Conservation (phyloP, 2,888 invertebrate genomes). For the Unio pictorum region DNA sequence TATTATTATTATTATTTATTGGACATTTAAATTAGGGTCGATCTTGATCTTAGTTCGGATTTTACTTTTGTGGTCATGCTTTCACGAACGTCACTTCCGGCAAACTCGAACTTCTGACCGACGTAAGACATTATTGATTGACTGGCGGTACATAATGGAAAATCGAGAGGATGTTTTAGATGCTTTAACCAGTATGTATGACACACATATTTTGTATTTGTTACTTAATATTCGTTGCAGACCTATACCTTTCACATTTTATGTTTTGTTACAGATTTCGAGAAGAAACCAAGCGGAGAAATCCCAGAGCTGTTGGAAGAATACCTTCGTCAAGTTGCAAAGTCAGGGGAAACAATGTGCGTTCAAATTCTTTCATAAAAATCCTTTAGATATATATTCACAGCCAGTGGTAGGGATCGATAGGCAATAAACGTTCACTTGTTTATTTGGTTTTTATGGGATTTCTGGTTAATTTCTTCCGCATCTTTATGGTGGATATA, state of each 20-base stretch:
- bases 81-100: no score
- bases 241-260: not conserved
- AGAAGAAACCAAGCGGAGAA: constrained; percentile 82
- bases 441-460: not conserved
- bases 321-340: constrained; percentile 90
- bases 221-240: not conserved
- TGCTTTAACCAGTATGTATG: constrained; percentile 55
- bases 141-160: constrained; percentile 52
- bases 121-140: no score
- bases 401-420: not conserved
- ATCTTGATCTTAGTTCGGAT: no score
- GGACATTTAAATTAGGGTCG: no score
- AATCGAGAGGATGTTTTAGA: constrained; percentile 64
- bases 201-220: not conserved
- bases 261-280: constrained; percentile 61
- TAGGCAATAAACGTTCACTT: not conserved
- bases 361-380: constrained; percentile 36
- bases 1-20: no score
- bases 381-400: not conserved
- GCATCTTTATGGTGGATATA: no score
- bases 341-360: constrained; percentile 89
- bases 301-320: constrained; percentile 92
- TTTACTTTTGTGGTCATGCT: no score
- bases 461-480: not conserved
- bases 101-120: no score